Percentiles rank a stretch among this genome's conserved stretches.
Evolutionary conservation across 2,797 vertebrate genomes (phyloP).

Genomic region (Enteromius trimaculatus): DNA sequence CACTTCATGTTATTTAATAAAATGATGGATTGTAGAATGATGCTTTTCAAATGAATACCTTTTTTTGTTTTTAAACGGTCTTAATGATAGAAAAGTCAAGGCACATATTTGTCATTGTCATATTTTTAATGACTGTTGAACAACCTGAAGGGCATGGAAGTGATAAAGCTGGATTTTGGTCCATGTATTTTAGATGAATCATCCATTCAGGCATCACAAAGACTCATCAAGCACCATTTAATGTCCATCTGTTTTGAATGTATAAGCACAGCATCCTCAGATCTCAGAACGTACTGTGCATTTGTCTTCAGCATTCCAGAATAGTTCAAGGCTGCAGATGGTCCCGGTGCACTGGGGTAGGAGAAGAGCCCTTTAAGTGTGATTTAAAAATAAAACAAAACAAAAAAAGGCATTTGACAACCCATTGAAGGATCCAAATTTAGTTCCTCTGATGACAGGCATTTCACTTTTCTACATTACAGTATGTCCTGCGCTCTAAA

Average conservation of each 20-base stretch:
- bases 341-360: neutral
- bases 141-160: neutral
- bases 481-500: neutral
- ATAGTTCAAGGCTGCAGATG: neutral
- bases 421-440: no score
- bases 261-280: neutral
- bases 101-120: neutral
- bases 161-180: neutral
- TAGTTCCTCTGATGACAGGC: neutral
- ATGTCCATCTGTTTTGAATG: conserved; percentile 1
- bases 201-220: neutral
- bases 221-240: conserved; percentile 17
- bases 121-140: neutral
- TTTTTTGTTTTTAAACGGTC: neutral
- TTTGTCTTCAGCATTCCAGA: neutral
- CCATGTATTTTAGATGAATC: neutral
- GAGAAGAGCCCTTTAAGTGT: conserved; percentile 14
- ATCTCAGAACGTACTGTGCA: neutral
- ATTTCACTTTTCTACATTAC: neutral
- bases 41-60: neutral
- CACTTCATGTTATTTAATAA: neutral
- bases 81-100: neutral
- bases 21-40: neutral
- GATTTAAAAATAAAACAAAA: neutral
- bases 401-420: conserved; percentile 17